Evolutionary conservation across 2,113 vertebrate genomes (phyloP).

Genomic region (Hippocampus guttulatus): DNA sequence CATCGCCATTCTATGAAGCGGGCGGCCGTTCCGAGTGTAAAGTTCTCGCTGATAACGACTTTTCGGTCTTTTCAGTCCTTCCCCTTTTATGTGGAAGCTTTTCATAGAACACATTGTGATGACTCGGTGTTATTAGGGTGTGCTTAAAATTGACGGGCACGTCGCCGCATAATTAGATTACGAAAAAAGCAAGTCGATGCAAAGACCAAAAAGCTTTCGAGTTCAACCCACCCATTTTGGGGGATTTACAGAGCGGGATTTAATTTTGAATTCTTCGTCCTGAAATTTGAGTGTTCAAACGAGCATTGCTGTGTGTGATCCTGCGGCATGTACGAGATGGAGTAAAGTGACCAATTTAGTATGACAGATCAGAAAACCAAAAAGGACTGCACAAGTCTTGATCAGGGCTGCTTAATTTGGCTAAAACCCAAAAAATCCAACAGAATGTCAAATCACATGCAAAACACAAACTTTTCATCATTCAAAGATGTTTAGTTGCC

Average conservation of each 20-base stretch:
- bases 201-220: constrained; percentile 13
- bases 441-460: background rate
- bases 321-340: constrained; percentile 4
- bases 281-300: constrained; percentile 28
- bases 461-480: too few relatives aligned
- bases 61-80: constrained; percentile 22
- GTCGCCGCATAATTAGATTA: constrained; percentile 23
- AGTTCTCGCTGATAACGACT: constrained; percentile 17
- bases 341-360: too few relatives aligned
- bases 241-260: constrained; percentile 15
- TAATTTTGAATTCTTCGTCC: constrained; percentile 5
- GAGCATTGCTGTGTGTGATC: background rate
- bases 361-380: too few relatives aligned
- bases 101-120: constrained; percentile 22
- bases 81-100: constrained; percentile 9
- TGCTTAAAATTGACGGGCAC: constrained; percentile 3
- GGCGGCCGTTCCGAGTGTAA: constrained; percentile 21
- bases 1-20: constrained; percentile 50
- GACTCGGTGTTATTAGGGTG: background rate
- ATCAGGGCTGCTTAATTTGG: too few relatives aligned
- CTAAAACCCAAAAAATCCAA: background rate
- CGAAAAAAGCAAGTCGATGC: constrained; percentile 16
- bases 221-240: constrained; percentile 2
- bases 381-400: too few relatives aligned
- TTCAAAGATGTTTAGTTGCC: background rate